These are phyloP conservation scores for Poeciliopsis gracilis DNA, from an alignment of 2,797 vertebrate genomes.

Conservation along the genomic window DNA sequence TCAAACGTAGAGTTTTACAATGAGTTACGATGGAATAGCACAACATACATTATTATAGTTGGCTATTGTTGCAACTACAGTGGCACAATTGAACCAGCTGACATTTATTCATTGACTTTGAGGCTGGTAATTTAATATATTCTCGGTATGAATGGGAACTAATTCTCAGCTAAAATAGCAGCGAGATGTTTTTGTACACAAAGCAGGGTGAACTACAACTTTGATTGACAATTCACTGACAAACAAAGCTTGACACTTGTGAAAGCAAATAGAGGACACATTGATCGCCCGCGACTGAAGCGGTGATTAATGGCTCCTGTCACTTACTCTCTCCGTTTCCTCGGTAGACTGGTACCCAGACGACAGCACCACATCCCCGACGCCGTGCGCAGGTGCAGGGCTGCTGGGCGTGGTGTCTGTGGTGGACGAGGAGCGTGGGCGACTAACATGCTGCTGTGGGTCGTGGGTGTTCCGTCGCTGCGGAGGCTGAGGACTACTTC, in stretches of 20 bases:
- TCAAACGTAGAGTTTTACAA: neutral
- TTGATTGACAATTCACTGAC: slow-evolving; percentile 38
- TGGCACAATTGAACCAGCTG: neutral
- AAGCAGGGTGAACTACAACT: slow-evolving; percentile 42
- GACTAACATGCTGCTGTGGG: slow-evolving; percentile 80
- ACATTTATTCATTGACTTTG: neutral
- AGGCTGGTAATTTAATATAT: neutral
- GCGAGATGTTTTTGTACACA: slow-evolving; percentile 14
- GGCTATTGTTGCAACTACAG: neutral
- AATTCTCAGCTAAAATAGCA: slow-evolving; percentile 9
- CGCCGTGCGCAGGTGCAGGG: slow-evolving; percentile 70
- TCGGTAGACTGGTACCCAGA: slow-evolving; percentile 87
- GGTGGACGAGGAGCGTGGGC: slow-evolving; percentile 90
- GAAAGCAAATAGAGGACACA: slow-evolving; percentile 24
- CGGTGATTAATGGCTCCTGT: slow-evolving; percentile 26
- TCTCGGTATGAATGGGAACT: neutral
- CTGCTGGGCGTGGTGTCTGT: slow-evolving; percentile 85
- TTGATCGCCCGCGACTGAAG: slow-evolving; percentile 6
- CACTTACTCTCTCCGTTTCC: slow-evolving; percentile 87
- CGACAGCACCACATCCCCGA: slow-evolving; percentile 76
- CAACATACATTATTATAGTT: neutral
- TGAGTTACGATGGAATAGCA: neutral
- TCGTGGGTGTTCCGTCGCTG: slow-evolving; percentile 88
- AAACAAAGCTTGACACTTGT: slow-evolving; percentile 29
- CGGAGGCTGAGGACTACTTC: slow-evolving; percentile 88